These are phyloP conservation scores for Gobiocypris rarus DNA, from an alignment of 2,113 vertebrate species.

Conservation along the genomic window DNA sequence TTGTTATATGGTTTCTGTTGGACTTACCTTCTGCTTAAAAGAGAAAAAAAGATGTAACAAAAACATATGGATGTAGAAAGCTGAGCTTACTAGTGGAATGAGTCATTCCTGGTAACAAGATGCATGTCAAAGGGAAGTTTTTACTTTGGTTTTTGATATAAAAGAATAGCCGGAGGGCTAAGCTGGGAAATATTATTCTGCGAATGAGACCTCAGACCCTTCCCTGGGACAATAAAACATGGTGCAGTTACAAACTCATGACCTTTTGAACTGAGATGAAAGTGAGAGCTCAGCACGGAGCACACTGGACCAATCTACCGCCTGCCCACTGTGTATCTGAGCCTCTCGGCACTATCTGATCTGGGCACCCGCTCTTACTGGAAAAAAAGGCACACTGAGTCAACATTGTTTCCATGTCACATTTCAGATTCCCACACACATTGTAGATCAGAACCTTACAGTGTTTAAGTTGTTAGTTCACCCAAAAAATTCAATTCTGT, in stretches of 20 bases:
- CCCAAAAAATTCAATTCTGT: background rate
- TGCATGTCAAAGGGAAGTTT: conserved; percentile 67
- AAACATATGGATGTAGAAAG: conserved; percentile 66
- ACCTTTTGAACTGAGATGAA: conserved; percentile 59
- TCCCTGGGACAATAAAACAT: conserved; percentile 65
- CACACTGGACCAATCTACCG: conserved; percentile 19
- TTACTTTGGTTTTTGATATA: conserved; percentile 64
- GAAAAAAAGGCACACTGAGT: conserved; percentile 41
- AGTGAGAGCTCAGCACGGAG: conserved; percentile 42
- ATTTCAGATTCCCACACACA: conserved; percentile 48
- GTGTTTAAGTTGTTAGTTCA: background rate
- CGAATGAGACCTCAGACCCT: conserved; percentile 48
- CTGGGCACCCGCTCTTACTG: conserved; percentile 32
- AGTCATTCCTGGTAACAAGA: conserved; percentile 68
- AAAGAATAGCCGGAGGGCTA: conserved; percentile 48
- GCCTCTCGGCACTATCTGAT: conserved; percentile 40
- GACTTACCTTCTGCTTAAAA: conserved; percentile 55
- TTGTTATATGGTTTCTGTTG: conserved; percentile 62
- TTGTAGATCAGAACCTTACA: conserved; percentile 24
- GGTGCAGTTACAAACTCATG: conserved; percentile 60
- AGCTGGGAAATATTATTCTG: conserved; percentile 19
- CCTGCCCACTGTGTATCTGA: conserved; percentile 25
- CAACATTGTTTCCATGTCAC: conserved; percentile 41
- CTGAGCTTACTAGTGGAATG: conserved; percentile 60
- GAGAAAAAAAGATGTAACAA: conserved; percentile 64